Evolutionary conservation across 1,140 invertebrate genomes (phyloP).

Genomic region (Yoshiicerus persimilis): DNA sequence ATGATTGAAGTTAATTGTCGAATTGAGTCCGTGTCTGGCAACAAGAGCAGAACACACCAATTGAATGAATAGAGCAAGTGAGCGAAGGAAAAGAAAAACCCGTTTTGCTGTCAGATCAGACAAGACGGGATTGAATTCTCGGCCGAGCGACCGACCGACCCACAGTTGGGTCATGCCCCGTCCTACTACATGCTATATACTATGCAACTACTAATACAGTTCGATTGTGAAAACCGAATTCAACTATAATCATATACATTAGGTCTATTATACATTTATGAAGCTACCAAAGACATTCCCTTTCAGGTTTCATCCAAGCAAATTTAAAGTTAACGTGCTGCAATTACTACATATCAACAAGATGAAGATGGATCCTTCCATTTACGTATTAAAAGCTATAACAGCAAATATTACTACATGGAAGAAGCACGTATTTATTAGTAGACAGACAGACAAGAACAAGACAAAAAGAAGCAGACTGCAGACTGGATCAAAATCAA

Average conservation of each 20-base stretch:
- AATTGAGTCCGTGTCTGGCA: background rate
- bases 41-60: background rate
- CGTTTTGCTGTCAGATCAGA: constrained; percentile 12
- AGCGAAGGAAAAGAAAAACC: constrained; percentile 12
- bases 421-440: background rate
- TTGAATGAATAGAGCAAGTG: constrained; percentile 18
- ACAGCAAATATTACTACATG: background rate
- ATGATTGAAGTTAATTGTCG: background rate
- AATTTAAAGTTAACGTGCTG: background rate
- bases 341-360: constrained; percentile 3
- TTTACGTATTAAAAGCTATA: background rate
- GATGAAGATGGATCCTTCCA: background rate
- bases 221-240: constrained; percentile 27
- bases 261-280: constrained; percentile 5
- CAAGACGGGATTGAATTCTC: background rate
- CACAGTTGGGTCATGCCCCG: background rate
- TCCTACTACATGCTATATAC: background rate
- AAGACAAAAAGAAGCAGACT: background rate
- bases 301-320: background rate
- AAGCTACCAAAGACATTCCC: constrained; percentile 1
- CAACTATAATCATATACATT: constrained; percentile 12
- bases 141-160: background rate
- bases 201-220: constrained; percentile 24
- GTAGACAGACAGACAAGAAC: background rate
- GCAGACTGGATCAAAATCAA: background rate